Evolutionary conservation across 2,113 vertebrate genomes (phyloP).

Genomic region (Brachionichthys hirsutus): DNA sequence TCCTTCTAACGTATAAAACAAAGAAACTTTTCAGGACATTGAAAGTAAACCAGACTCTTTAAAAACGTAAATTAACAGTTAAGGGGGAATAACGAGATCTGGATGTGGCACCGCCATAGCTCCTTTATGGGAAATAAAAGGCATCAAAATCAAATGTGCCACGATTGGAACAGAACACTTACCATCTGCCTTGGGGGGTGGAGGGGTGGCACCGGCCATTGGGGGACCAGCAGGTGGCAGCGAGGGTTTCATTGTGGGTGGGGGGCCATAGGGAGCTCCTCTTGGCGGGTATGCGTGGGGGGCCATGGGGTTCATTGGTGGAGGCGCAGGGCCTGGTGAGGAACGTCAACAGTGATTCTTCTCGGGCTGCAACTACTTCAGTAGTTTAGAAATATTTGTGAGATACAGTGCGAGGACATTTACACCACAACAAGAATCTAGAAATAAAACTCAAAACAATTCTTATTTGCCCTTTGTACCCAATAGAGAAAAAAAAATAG

Average conservation of each 20-base stretch:
- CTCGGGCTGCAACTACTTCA: too few species aligned
- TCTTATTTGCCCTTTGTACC: constrained; percentile 60
- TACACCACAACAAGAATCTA: too few species aligned
- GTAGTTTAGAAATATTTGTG: too few species aligned
- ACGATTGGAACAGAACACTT: constrained; percentile 31
- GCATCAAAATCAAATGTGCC: background rate
- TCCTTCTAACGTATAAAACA: background rate
- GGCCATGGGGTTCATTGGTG: constrained; percentile 79
- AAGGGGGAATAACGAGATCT: background rate
- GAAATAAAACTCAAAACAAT: too few species aligned
- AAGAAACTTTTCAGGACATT: background rate
- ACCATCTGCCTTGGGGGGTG: constrained; percentile 79
- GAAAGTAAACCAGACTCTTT: background rate
- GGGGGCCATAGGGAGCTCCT: too few species aligned
- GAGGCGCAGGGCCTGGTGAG: constrained; percentile 72
- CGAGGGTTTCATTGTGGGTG: constrained; percentile 69
- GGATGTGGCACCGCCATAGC: background rate
- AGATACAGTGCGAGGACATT: too few species aligned
- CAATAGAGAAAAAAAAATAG: constrained; percentile 10
- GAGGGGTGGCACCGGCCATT: constrained; percentile 49
- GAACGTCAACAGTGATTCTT: too few species aligned
- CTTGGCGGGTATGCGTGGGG: constrained; percentile 50
- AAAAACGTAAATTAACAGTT: background rate
- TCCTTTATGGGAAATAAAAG: background rate
- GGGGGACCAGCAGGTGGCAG: constrained; percentile 64